Base-by-base conservation (phyloP, 1,140 invertebrate genomes). In the Trichonephila inaurata region DNA sequence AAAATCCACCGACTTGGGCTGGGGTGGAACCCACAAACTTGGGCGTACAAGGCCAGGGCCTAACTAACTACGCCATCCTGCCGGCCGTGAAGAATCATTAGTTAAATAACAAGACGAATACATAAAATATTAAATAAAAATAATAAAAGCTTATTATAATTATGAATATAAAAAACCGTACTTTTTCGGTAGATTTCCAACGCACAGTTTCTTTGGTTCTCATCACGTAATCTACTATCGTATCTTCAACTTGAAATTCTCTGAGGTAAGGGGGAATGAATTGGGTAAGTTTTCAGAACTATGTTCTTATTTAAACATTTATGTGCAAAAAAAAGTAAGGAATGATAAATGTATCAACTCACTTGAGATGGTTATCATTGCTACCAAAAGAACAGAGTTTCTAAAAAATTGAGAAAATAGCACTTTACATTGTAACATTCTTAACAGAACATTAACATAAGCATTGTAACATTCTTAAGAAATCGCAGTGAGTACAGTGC, bases 211-310 rank as follows among this genome's bases (percentile, higher is more conserved):
- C 94, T 96, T 95, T 94, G 95, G 96, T 95, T 95, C 95, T 95
- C 1, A 96, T 96, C 7, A 97, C 97, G 92, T 96, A 96, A 12
- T 95, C 95, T 10, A 97, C 96, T 83, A 97, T 93, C n/a, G 95
- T 95, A 21, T 94, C 94, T 44, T 95, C 95, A 0, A 91, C 33
- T 60, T 95, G 93, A 60, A 96, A 94, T 61, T 85, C 91, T n/a
- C 90, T 85, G 40, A 8, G 44, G 51, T 51, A 51, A 51, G 5
- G 5, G 24, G 18, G 21, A 87, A 24, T 88, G 66, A 5, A 77
- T 1, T 16, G 16, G 18, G 33, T 40, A 18, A 33, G 33, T 18
- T 18, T 7, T 18, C 0, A 33, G 33, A 21, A 6, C 5, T 64
- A 64, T 2, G 62, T 1, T 64, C 62, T 64, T 21, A 18, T 64